Evolutionary conservation across 2,113 vertebrate species (phyloP).

Genomic region (Riparia riparia): DNA sequence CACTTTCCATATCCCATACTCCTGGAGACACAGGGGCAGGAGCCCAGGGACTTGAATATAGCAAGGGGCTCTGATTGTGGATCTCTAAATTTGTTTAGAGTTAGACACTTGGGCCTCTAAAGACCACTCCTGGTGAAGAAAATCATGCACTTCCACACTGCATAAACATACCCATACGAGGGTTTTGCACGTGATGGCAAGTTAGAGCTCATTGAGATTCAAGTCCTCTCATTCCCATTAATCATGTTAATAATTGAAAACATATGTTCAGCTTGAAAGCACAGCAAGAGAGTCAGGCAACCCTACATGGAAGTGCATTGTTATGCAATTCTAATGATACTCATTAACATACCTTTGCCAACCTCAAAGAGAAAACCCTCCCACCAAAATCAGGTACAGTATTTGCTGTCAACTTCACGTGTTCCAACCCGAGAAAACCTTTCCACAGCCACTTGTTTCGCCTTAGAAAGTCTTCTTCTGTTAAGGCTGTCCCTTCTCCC

Average conservation of each 20-base stretch:
- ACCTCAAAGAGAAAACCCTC: neutral
- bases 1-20: neutral
- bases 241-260: slow-evolving; percentile 71
- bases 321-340: slow-evolving; percentile 1
- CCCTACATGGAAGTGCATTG: neutral
- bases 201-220: slow-evolving; percentile 48
- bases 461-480: neutral
- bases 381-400: neutral
- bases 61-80: neutral
- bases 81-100: neutral
- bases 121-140: neutral
- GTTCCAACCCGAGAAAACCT: neutral
- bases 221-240: slow-evolving; percentile 31
- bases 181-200: neutral
- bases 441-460: neutral
- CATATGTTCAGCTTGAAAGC: slow-evolving; percentile 69
- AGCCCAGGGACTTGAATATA: neutral
- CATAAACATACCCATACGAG: neutral
- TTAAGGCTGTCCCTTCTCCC: neutral
- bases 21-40: neutral
- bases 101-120: neutral
- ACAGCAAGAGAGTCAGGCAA: slow-evolving; percentile 49
- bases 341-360: slow-evolving; percentile 30
- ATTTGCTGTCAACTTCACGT: neutral
- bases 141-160: neutral